Evolutionary conservation across 2,888 invertebrate species (phyloP).

Genomic region (Cataglyphis altisquamis): DNA sequence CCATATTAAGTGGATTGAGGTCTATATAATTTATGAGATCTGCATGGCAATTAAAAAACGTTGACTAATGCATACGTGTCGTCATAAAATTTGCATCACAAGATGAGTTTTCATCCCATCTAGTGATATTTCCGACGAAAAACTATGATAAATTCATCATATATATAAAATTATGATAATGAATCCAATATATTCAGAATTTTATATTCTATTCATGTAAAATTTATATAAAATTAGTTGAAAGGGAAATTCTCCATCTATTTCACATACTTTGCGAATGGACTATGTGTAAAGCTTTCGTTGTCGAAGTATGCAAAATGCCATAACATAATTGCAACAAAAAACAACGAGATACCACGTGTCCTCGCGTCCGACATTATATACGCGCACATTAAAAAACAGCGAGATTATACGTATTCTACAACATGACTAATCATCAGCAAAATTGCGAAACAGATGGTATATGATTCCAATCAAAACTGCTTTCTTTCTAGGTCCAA

Average conservation of each 20-base stretch:
- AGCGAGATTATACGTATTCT: background rate
- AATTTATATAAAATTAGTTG: background rate
- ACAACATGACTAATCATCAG: background rate
- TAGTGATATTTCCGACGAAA: background rate
- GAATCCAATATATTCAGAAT: background rate
- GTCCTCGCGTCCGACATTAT: background rate
- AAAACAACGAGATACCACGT: background rate
- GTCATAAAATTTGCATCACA: slow-evolving; percentile 19
- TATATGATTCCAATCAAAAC: too few relatives aligned
- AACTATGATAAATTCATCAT: background rate
- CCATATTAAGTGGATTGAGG: slow-evolving; percentile 52
- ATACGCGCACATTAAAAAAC: background rate
- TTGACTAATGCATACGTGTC: background rate
- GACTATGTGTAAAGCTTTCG: background rate
- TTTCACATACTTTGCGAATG: background rate
- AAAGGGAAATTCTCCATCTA: background rate
- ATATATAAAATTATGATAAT: background rate
- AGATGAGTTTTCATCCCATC: background rate
- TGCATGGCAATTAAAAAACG: background rate
- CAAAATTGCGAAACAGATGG: too few relatives aligned
- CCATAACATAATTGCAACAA: background rate
- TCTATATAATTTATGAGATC: slow-evolving; percentile 47
- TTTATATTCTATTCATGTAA: background rate
- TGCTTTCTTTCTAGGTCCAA: too few relatives aligned
- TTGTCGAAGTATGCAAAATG: background rate